A percentile compares a stretch with the other conserved stretches of the same genome.
phyloP scores from a whole-genome alignment of 2,888 invertebrate species.

The Eustalomyia histrio region DNA sequence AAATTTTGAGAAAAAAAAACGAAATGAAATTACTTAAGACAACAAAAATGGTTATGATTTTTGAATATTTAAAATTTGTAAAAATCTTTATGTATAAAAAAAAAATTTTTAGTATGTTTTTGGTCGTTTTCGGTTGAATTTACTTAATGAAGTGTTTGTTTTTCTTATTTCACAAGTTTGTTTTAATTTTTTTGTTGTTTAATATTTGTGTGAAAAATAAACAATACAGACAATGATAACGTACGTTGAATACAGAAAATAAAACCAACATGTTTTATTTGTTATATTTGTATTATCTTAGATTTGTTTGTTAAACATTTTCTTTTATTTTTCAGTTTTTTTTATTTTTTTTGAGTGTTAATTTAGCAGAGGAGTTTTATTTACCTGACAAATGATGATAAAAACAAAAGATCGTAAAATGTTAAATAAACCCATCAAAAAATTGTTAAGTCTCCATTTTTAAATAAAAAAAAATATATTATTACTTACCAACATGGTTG shows the following conservation, averaged over 20 bases:
- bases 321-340: constrained; percentile 23
- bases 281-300: constrained; percentile 58
- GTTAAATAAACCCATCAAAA: constrained; percentile 31
- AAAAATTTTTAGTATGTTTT: background rate
- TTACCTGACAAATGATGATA: constrained; percentile 46
- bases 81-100: background rate
- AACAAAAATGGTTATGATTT: constrained; percentile 33
- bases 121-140: constrained; percentile 27
- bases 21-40: constrained; percentile 27
- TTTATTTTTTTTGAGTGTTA: constrained; percentile 35
- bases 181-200: constrained; percentile 30
- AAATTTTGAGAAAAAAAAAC: constrained; percentile 19
- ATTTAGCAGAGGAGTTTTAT: constrained; percentile 50
- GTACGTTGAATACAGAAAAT: constrained; percentile 3
- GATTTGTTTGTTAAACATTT: constrained; percentile 54
- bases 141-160: constrained; percentile 47
- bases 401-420: constrained; percentile 22
- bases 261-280: constrained; percentile 39
- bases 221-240: constrained; percentile 39
- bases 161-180: constrained; percentile 48
- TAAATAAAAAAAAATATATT: constrained; percentile 13
- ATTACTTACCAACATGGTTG: background rate
- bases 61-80: constrained; percentile 7
- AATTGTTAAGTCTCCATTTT: constrained; percentile 19
- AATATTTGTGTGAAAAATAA: constrained; percentile 63